Base-by-base conservation (phyloP, 2,113 vertebrate genomes). In the Daphoenositta chrysoptera region DNA sequence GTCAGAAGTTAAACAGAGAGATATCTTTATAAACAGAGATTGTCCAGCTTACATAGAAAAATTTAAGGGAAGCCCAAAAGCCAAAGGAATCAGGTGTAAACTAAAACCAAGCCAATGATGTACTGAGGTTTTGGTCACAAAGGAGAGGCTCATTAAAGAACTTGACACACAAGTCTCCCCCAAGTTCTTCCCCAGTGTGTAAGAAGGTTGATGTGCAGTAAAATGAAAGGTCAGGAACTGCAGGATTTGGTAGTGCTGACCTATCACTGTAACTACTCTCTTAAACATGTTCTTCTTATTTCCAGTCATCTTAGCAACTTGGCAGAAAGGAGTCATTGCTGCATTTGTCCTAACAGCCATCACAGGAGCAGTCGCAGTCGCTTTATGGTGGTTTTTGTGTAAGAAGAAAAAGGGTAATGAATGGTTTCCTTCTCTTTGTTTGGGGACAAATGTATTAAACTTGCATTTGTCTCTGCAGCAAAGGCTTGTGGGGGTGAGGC, bases 401-500 rank as follows among this genome's bases (percentile, higher is more conserved):
- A 97, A 89, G 94, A 97, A 97, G 93, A 91, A 89, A 96, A 97
- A 97, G 11, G 92, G 97, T 97, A 96, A 97, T 69, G 70, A 92
- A 77, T 23, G 20, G n/a, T 83, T 85, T 65, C 35, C 24, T 86
- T 90, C 79, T 71, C 13, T 80, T 90, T 77, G 26, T 78, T 35
- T 79, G 30, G 45, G 50, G 27, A 64, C 33, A 27, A 11, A 44
- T 44, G 10, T 37, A 42, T 58, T 80, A 28, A 83, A 73, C 19
- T 47, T 78, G 51, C 3, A 18, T 76, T 84, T 94, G 24, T 82
- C 76, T 89, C 56, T 58, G 71, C n/a, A 93, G 15, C 40, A 81
- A 90, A 83, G 47, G 24, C 26, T 58, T 77, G 47, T 69, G 48
- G 40, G 73, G 14, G 7, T 78, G 30, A 88, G 47, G 58, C 21